Percentiles rank a stretch among this genome's conserved stretches.
These are phyloP conservation scores for Apoda limacodes DNA, from an alignment of 2,888 invertebrate species.

Conservation along the genomic window DNA sequence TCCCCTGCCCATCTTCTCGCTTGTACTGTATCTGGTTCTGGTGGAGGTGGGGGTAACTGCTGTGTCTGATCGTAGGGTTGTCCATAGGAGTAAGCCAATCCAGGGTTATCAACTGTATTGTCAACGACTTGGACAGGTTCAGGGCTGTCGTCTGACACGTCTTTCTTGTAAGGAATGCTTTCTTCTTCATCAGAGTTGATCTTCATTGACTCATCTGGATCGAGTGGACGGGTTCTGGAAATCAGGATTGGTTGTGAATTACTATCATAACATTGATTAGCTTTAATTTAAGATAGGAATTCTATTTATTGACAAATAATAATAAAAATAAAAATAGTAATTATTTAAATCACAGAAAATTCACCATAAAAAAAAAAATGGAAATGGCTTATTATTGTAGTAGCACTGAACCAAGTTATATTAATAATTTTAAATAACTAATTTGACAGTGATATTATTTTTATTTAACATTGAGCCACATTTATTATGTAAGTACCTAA, in stretches of 20 bases:
- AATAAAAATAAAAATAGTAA: too few species aligned
- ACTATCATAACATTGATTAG: slow-evolving; percentile 6
- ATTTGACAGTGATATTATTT: too few species aligned
- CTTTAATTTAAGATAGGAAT: background rate
- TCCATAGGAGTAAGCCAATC: slow-evolving; percentile 31
- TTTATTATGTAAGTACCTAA: too few species aligned
- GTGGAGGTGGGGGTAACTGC: slow-evolving; percentile 12
- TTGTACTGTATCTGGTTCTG: slow-evolving; percentile 20
- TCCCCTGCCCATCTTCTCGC: slow-evolving; percentile 46
- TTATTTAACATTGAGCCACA: too few species aligned
- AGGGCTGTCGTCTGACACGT: slow-evolving; percentile 47
- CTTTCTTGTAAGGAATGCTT: slow-evolving; percentile 62
- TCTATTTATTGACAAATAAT: background rate
- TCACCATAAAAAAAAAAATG: too few species aligned
- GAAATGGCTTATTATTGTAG: too few species aligned
- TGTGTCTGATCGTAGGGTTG: slow-evolving; percentile 17
- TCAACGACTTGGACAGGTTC: slow-evolving; percentile 41
- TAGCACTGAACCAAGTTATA: too few species aligned
- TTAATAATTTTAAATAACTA: too few species aligned
- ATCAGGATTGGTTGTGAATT: slow-evolving; percentile 1
- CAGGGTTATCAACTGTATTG: slow-evolving; percentile 27
- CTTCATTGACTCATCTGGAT: slow-evolving; percentile 55
- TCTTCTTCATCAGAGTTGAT: slow-evolving; percentile 60
- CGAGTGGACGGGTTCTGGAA: slow-evolving; percentile 40
- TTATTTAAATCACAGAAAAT: too few species aligned